Conservation (phyloP, 2,113 vertebrate genomes). For the Ardeotis arabs region DNA sequence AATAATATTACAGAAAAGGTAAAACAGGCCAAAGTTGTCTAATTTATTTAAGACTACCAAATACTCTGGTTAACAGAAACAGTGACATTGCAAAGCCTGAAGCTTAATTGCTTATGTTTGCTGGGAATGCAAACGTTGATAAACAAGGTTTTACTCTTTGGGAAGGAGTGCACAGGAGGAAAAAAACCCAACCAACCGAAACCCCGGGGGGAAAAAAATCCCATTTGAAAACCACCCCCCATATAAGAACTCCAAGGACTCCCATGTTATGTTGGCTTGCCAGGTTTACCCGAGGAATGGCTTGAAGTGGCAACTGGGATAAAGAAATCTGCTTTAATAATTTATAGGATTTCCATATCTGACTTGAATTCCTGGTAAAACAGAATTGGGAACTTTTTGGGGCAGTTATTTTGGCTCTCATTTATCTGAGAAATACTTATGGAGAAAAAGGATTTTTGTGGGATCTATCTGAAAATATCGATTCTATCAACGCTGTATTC, state of each 20-base stretch:
- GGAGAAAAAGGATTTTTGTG: not conserved
- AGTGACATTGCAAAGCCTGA: not conserved
- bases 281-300: not conserved
- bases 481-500: not conserved
- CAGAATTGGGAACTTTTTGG: not conserved
- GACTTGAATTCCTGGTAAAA: not conserved
- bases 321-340: not conserved
- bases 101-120: not conserved
- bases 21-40: slow-evolving; percentile 33
- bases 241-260: fast-evolving
- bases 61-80: not conserved
- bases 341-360: not conserved
- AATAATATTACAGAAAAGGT: slow-evolving; percentile 35
- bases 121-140: not conserved
- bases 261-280: fast-evolving
- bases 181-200: not conserved
- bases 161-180: not conserved
- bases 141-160: not conserved
- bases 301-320: not conserved
- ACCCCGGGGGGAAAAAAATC: too few species aligned
- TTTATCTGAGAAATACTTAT: not conserved
- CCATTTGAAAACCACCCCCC: fast-evolving
- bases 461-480: not conserved
- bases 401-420: not conserved
- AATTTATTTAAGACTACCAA: not conserved